A percentile compares a stretch with the other conserved stretches of the same genome.
Conservation (phyloP, 2,797 vertebrate genomes). For the Cirrhinus mrigala region DNA sequence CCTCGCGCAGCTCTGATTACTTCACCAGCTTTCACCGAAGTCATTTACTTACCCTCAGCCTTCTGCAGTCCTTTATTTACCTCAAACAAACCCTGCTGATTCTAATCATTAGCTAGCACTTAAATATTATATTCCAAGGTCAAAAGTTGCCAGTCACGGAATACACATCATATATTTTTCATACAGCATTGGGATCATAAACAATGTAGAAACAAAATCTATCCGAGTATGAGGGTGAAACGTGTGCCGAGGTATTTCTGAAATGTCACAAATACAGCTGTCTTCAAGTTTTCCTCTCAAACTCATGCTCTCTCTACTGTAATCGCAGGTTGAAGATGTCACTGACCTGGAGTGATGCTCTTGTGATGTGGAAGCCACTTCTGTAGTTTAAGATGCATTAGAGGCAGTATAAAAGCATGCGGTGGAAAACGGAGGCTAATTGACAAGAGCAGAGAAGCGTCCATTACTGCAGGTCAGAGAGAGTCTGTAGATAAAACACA, state of each 20-base stretch:
- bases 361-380: constrained; percentile 43
- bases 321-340: constrained; percentile 1
- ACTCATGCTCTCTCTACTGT: background rate
- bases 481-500: background rate
- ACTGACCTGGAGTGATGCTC: constrained; percentile 28
- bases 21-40: background rate
- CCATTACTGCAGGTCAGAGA: background rate
- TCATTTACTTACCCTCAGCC: constrained; percentile 5
- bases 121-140: constrained; percentile 20
- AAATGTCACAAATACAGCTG: background rate
- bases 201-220: background rate
- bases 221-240: background rate
- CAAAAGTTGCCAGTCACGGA: background rate
- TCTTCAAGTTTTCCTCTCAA: background rate
- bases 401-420: constrained; percentile 6
- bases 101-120: background rate
- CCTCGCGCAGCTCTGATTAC: background rate
- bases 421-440: constrained; percentile 21
- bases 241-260: background rate
- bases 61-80: constrained; percentile 1
- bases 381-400: constrained; percentile 41
- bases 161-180: background rate
- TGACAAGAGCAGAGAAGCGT: constrained; percentile 31
- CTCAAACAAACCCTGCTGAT: constrained; percentile 9
- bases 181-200: background rate